Evolutionary conservation across 2,797 vertebrate species (phyloP).

Genomic region (Etheostoma perlongum): DNA sequence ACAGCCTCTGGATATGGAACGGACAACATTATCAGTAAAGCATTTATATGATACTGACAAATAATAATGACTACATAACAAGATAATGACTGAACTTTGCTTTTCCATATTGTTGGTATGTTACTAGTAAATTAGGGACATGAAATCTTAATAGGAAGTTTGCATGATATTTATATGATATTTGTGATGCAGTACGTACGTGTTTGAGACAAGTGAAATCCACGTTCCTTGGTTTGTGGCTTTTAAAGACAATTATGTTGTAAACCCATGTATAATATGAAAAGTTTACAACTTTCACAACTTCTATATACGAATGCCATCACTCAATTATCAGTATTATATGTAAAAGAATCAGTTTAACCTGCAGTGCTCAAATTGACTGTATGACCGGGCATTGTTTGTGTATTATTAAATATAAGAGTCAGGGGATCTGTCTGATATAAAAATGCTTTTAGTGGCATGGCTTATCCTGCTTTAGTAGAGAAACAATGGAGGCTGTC

Average conservation of each 20-base stretch:
- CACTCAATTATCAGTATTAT: neutral
- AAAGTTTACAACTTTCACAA: neutral
- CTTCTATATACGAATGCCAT: neutral
- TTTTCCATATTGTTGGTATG: neutral
- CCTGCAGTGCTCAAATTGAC: neutral
- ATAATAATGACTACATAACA: neutral
- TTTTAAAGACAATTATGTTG: neutral
- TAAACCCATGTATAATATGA: conserved; percentile 2
- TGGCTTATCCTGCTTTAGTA: conserved; percentile 47
- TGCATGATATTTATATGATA: neutral
- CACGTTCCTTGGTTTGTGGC: fast-evolving
- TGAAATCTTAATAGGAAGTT: no score
- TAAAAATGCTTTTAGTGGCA: conserved; percentile 48
- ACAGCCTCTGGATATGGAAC: conserved; percentile 6
- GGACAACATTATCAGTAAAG: neutral
- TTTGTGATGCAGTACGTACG: neutral
- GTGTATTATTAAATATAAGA: conserved; percentile 20
- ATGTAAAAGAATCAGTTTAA: neutral
- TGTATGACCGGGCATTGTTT: conserved; percentile 19
- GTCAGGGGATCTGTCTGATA: conserved; percentile 18
- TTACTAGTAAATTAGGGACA: no score
- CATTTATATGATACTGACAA: conserved; percentile 4
- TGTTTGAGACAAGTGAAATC: conserved; percentile 10
- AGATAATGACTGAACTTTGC: neutral
- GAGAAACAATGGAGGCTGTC: conserved; percentile 18